Evolutionary conservation across 2,888 invertebrate genomes (phyloP), one percentile per base, ranked within the genome.

Genomic region (Luffia ferchaultella): DNA sequence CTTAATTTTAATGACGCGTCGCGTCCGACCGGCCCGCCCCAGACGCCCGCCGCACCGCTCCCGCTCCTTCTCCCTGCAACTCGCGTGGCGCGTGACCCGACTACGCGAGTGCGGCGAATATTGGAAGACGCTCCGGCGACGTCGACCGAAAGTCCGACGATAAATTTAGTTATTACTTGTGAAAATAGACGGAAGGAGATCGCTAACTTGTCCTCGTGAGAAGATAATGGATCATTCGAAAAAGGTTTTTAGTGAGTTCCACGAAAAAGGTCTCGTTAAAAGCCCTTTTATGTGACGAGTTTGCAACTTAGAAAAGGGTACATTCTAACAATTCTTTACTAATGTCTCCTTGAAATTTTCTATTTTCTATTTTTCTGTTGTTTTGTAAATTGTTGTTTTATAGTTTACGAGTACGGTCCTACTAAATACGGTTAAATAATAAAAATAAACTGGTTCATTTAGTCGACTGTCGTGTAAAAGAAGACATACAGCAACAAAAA

Each of bases 121-220:
- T 80, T 79, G 77, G 76, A 76, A 76, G 71, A 72, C 58, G 59
- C 71, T 70, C 3, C 30, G 30, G 63, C 72, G 62, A 62, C 67
- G 67, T 65, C 70, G 68, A 65, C 69, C 73, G 68, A 80, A 82
- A 82, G 76, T 80, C 80, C 73, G 69, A 70, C 82, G 80, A 83
- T 82, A 83, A 83, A 83, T 83, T 82, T 75, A 80, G 83, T 82
- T 83, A 83, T 83, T 83, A 80, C 82, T 82, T 80, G 79, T 79
- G 79, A 82, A 83, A 83, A 83, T 82, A 82, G 78, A 79, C 74
- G 80, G 73, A 79, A 80, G 75, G 73, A 78, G 80, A 82, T 82
- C 77, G 79, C 78, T 79, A 82, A 82, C 83, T 83, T 80, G 82
- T 82, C 77, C 71, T 75, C 73, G 74, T 70, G 76, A 76, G 76